Conservation (phyloP, 53 echinoderm and acorn worm species). For the Patiria pectinifera region DNA sequence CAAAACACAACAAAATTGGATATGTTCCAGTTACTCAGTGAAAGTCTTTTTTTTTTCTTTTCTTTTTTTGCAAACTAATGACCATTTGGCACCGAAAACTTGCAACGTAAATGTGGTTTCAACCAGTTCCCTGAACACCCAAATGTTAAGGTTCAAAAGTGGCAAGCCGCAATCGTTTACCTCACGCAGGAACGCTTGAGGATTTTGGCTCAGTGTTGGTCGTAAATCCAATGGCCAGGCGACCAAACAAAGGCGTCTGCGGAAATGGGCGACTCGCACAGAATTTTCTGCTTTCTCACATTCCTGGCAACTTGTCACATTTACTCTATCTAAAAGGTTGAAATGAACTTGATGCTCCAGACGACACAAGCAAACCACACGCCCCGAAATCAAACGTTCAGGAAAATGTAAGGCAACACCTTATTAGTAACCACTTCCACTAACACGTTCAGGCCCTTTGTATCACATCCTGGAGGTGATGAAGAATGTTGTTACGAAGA, state of each 20-base stretch:
- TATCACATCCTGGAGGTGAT: constrained; percentile 11
- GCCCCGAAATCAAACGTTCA: neutral
- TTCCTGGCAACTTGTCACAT: neutral
- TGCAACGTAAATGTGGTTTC: neutral
- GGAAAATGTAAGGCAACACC: constrained; percentile 26
- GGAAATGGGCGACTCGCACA: neutral
- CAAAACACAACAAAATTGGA: no score
- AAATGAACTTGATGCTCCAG: constrained; percentile 5
- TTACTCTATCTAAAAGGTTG: neutral
- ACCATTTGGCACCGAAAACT: neutral
- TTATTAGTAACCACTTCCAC: constrained; percentile 34
- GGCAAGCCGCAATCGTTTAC: neutral
- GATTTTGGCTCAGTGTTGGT: neutral
- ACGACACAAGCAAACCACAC: neutral
- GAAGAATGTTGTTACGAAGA: neutral
- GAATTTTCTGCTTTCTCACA: constrained; percentile 1
- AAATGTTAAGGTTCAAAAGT: constrained; percentile 31
- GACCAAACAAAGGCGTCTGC: neutral
- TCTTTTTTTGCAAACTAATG: constrained; percentile 3
- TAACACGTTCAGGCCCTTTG: constrained; percentile 26
- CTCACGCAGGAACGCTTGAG: neutral
- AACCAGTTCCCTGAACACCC: neutral
- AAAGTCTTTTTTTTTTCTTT: neutral
- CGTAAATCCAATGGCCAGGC: neutral
- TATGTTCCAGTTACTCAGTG: neutral